Evolutionary conservation across 2,797 vertebrate species (phyloP).

Genomic region (Eulemur mongoz): DNA sequence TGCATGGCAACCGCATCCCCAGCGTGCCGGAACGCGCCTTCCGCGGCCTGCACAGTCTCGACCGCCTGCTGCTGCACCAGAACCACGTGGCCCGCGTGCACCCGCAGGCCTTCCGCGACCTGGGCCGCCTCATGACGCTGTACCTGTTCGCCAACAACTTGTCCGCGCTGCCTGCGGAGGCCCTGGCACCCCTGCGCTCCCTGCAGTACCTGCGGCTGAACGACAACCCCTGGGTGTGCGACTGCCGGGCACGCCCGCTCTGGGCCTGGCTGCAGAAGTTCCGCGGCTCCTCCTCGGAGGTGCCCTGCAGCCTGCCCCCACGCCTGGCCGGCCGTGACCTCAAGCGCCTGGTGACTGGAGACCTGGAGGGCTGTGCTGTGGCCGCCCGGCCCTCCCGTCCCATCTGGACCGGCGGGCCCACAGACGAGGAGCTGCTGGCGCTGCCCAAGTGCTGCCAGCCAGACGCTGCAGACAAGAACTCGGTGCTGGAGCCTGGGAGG

Average conservation of each 20-base stretch:
- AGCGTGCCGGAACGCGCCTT: constrained; percentile 96
- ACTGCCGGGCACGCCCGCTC: constrained; percentile 95
- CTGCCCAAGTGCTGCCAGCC: constrained; percentile 93
- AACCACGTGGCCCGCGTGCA: constrained; percentile 93
- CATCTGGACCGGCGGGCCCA: constrained; percentile 86
- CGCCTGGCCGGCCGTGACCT: constrained; percentile 92
- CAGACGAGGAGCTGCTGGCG: constrained; percentile 76
- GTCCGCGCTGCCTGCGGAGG: constrained; percentile 92
- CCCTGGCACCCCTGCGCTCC: constrained; percentile 91
- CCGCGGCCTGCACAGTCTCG: constrained; percentile 93
- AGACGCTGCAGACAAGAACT: constrained; percentile 93
- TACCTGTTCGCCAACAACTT: constrained; percentile 98
- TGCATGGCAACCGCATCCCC: constrained; percentile 97
- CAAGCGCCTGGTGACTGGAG: constrained; percentile 90
- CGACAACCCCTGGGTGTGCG: constrained; percentile 98
- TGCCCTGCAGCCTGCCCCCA: constrained; percentile 92
- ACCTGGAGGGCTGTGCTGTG: constrained; percentile 92
- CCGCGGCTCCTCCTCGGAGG: constrained; percentile 96
- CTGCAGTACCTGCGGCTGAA: constrained; percentile 98
- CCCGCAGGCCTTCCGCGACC: constrained; percentile 92
- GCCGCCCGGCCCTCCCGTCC: constrained; percentile 85
- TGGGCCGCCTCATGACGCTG: constrained; percentile 95
- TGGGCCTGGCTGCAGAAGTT: constrained; percentile 99
- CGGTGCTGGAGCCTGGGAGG: constrained; percentile 90
- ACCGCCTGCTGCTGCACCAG: constrained; percentile 96